Conservation (phyloP, 2,797 vertebrate genomes). For the Lacerta bilineata region DNA sequence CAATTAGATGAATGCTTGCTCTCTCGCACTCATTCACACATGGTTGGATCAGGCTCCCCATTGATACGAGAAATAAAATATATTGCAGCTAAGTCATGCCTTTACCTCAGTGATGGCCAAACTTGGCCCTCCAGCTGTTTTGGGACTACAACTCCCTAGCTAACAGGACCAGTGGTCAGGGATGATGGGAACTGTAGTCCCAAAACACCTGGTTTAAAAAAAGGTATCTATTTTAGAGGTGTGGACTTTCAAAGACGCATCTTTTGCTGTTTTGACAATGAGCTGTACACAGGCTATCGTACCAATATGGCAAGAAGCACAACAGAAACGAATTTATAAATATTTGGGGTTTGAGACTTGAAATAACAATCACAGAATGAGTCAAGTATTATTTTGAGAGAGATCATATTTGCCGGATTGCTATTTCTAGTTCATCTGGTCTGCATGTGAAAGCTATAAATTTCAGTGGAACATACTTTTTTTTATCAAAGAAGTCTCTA, state of each 20-base stretch:
- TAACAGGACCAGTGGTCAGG: no score
- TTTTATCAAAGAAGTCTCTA: background rate
- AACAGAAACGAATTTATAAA: background rate
- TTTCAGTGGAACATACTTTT: background rate
- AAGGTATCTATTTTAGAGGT: conserved; percentile 27
- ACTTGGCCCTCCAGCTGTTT: no score
- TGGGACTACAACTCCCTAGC: no score
- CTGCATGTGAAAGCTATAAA: background rate
- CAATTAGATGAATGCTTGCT: background rate
- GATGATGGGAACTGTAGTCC: no score
- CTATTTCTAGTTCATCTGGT: background rate
- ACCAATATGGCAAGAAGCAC: background rate
- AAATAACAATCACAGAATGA: background rate
- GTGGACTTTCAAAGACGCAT: background rate
- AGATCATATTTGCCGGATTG: background rate
- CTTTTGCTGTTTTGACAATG: background rate
- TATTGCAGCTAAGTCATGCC: background rate
- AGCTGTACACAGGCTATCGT: background rate
- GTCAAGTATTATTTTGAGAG: background rate
- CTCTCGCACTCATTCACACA: background rate
- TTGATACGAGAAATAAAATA: background rate
- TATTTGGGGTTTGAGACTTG: background rate
- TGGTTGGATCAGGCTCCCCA: background rate
- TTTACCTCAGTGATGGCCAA: background rate
- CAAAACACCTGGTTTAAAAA: background rate